Conservation (phyloP, 2,797 vertebrate genomes). For the Petrocephalus sullivani region DNA sequence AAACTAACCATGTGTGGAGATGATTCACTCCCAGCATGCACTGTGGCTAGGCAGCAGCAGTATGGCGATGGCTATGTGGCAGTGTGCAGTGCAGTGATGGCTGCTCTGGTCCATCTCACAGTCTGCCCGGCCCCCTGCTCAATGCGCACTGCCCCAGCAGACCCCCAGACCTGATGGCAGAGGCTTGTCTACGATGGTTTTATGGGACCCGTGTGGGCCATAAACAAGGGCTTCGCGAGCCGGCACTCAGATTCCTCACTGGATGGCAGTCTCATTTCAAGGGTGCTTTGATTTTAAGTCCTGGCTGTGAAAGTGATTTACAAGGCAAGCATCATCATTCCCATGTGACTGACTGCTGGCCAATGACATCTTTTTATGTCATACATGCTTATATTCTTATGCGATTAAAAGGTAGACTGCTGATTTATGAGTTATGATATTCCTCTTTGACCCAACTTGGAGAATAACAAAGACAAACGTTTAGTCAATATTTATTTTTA, state of each 20-base stretch:
- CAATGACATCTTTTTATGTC: background rate
- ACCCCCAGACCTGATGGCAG: background rate
- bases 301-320: constrained; percentile 9
- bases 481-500: constrained; percentile 6
- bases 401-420: background rate
- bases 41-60: background rate
- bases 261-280: background rate
- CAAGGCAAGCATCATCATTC: background rate
- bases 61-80: background rate
- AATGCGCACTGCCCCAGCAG: background rate
- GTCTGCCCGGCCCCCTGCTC: background rate
- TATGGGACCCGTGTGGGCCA: background rate
- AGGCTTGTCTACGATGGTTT: constrained; percentile 5
- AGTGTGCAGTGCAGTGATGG: background rate
- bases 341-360: background rate
- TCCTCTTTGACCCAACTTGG: background rate
- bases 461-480: background rate
- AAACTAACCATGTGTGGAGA: background rate
- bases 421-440: constrained; percentile 11
- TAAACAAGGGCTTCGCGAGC: background rate
- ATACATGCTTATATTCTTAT: constrained; percentile 8
- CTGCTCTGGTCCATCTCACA: background rate
- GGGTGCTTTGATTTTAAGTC: background rate
- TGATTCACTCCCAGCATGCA: background rate
- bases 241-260: background rate